Base-by-base conservation (phyloP, 2,113 vertebrate genomes). In the Gopherus flavomarginatus region DNA sequence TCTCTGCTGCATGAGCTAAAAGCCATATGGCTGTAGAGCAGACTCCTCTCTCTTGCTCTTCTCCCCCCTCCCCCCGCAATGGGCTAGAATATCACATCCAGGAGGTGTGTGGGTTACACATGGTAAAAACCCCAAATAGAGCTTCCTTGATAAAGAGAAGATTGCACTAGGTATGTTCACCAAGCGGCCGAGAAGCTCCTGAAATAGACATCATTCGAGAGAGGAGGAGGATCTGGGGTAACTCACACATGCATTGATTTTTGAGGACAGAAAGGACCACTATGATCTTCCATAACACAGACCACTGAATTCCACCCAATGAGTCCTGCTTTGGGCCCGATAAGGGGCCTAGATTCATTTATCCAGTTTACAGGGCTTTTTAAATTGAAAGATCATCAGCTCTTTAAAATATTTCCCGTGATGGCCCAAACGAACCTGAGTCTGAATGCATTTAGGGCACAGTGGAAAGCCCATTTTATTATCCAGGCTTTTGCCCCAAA, bases 91-190 rank as follows among this genome's bases (percentile, higher is more conserved):
- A 53, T 17, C 17, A 53, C 17, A 53, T 19, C 16, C 17, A 17
- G 52, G 50, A 52, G 16, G 52, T 53, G 52, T 19, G 52, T 53
- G 16, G 52, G 52, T 53, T 53, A 53, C 17, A 53, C 52, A 8
- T 35, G 31, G 31, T 35, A 65, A 6, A 65, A 35, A 35, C 29
- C 59, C 29, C 59, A 65, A 35, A 65, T 31, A 62, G 59, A 65
- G 31, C 88, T 91, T 96, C 62, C 78, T 88, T 52, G 72, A 26
- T n/a, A n/a, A n/a, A 35, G 50, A n/a, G 31, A 65, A 65, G 59
- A 65, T 35, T 53, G 31, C 22, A n/a, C 31, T 52, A 90, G 87
- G 54, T 72, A 26, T 42, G 56, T 80, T 90, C 85, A 87, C 50
- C 62, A 19, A 54, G 42, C 50, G 14, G n/a, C 31, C 53, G 47